Evolutionary conservation across 2,888 invertebrate genomes (phyloP).

Genomic region (Eumacrocentrus americanus): DNA sequence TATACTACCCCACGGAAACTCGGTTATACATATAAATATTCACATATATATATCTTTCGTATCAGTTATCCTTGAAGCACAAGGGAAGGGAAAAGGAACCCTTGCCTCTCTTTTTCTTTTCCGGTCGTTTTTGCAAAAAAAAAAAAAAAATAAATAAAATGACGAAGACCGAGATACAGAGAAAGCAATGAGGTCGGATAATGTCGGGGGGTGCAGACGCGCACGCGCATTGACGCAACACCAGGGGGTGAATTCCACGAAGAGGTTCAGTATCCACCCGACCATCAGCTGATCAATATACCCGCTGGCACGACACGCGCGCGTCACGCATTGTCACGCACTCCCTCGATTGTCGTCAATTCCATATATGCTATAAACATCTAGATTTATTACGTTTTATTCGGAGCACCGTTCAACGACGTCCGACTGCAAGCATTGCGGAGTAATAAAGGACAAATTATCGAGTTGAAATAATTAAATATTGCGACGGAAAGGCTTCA

Average conservation of each 20-base stretch:
- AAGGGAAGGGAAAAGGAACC: too few species aligned
- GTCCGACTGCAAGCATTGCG: background rate
- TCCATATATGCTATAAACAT: background rate
- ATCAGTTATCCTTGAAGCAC: too few species aligned
- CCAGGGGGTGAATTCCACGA: constrained; percentile 54
- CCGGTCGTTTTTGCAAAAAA: too few species aligned
- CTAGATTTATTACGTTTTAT: background rate
- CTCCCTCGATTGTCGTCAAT: constrained; percentile 19
- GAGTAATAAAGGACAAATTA: background rate
- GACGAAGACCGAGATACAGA: too few species aligned
- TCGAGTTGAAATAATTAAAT: too few species aligned
- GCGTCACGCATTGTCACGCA: constrained; percentile 35
- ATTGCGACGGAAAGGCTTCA: too few species aligned
- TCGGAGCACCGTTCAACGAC: background rate
- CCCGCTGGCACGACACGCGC: constrained; percentile 33
- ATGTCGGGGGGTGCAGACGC: constrained; percentile 31
- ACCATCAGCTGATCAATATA: constrained; percentile 60
- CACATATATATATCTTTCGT: too few species aligned
- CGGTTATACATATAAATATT: too few species aligned
- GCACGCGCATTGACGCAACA: constrained; percentile 49
- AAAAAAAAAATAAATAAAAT: too few species aligned
- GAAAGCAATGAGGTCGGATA: constrained; percentile 30
- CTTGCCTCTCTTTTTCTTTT: too few species aligned
- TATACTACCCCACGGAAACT: too few species aligned
- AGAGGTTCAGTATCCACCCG: constrained; percentile 58